Evolutionary conservation across 2,888 invertebrate genomes (phyloP), one percentile per base, ranked within the genome.

Genomic region (Leucophenga montana): DNA sequence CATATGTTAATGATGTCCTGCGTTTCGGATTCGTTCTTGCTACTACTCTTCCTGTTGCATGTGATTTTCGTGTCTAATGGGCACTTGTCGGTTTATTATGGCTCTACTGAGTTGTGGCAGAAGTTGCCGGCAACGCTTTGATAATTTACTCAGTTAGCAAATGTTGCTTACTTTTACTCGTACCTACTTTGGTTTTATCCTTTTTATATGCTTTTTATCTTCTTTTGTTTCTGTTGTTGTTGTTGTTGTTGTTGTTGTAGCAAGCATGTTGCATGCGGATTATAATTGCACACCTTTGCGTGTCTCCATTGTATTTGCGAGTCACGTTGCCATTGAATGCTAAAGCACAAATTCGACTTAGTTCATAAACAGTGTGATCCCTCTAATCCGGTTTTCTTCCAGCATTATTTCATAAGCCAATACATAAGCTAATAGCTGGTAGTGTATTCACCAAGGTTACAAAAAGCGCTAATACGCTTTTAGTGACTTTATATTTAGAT

Each of bases 71-170:
- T 48, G n/a, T 64, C 62, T 64, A 64, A 64, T 64, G 27, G 62
- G 62, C 46, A 64, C 62, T 64, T 64, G 62, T 64, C 62, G 62
- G 62, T 64, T 64, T 64, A 64, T 64, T 64, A 64, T 64, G 48
- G 22, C 62, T 64, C 46, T 20, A 8, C 62, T 18, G 20, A 46
- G 16, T 46, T 39, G 3, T n/a, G 39, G 39, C 9, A 33, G 22
- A 9, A 14, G 56, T 20, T 14, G 56, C 2, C 22, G 56, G 27
- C 56, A 59, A 9, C 59, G 18, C 48, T 48, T 48, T 48, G 22
- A 64, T 64, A 64, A 64, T 64, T 46, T 64, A 62, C 20, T 16
- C 46, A 62, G 62, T 22, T 62, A 16, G 16, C 44, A 62, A 20
- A 11, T 39, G 2, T 27, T 44, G 61, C 1, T 39, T 20, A 8